phyloP scores from a whole-genome alignment of 2,888 invertebrate species.

The Rhagium mordax region DNA sequence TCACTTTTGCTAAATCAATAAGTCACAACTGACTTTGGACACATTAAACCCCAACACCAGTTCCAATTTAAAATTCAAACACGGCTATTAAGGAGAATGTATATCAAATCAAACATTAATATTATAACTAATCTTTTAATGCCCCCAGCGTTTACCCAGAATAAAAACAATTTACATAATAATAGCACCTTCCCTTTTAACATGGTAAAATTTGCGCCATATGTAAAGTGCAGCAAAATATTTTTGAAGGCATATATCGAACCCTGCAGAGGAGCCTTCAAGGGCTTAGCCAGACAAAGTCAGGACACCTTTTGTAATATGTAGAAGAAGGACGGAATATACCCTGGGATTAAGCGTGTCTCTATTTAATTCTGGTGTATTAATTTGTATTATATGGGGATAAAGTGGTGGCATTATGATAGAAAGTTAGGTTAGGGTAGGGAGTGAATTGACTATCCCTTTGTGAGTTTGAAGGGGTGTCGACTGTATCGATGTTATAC shows the following conservation, averaged over 20 bases:
- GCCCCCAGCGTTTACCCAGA: slow-evolving; percentile 36
- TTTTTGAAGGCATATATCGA: slow-evolving; percentile 52
- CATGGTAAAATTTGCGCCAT: slow-evolving; percentile 61
- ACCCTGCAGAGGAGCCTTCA: slow-evolving; percentile 12
- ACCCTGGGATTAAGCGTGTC: slow-evolving; percentile 64
- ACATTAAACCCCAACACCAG: neutral
- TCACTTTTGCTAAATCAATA: neutral
- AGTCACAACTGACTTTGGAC: neutral
- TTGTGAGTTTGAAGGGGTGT: slow-evolving; percentile 55
- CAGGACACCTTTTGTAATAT: slow-evolving; percentile 13
- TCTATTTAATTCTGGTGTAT: slow-evolving; percentile 68
- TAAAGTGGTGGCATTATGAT: slow-evolving; percentile 68
- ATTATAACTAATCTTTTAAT: slow-evolving; percentile 40
- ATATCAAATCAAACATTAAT: slow-evolving; percentile 45
- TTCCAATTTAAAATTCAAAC: slow-evolving; percentile 6
- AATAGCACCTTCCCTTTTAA: slow-evolving; percentile 56
- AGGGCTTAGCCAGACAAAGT: slow-evolving; percentile 37
- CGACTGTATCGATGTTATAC: slow-evolving; percentile 58
- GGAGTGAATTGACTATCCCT: slow-evolving; percentile 56
- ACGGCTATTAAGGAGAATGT: slow-evolving; percentile 20
- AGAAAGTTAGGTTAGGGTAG: slow-evolving; percentile 63
- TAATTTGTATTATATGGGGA: slow-evolving; percentile 69
- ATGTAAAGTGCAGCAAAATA: slow-evolving; percentile 65
- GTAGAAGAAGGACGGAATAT: slow-evolving; percentile 39
- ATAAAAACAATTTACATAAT: slow-evolving; percentile 57